A percentile compares a stretch with the other conserved stretches of the same genome.
phyloP scores from a whole-genome alignment of 2,797 vertebrate genomes.

The Myotis findleyi region DNA sequence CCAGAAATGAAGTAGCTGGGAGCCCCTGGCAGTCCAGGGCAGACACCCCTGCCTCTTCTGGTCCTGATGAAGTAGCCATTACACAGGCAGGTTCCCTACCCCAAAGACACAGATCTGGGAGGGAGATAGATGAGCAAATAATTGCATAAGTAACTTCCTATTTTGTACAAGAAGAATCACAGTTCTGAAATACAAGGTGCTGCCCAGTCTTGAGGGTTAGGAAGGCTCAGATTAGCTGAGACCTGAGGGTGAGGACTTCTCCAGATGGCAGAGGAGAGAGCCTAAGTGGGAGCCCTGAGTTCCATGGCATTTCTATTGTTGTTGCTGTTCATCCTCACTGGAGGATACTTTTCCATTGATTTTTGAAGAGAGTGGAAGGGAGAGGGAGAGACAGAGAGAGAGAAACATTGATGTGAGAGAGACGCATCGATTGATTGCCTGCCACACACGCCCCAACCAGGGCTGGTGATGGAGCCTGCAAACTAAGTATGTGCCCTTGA shows the following conservation, averaged over 20 bases:
- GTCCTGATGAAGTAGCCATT: not conserved
- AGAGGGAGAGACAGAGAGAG: too few species aligned
- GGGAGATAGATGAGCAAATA: not conserved
- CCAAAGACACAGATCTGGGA: not conserved
- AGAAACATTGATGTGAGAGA: too few species aligned
- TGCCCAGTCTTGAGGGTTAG: not conserved
- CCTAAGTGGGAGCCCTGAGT: not conserved
- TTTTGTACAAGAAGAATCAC: not conserved
- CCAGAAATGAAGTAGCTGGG: not conserved
- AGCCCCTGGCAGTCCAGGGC: not conserved
- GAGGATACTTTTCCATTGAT: too few species aligned
- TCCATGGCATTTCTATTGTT: not conserved
- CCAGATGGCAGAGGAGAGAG: not conserved
- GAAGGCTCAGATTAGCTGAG: not conserved
- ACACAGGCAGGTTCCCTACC: not conserved
- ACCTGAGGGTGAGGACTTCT: not conserved
- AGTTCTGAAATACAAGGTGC: not conserved
- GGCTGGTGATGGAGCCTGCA: too few species aligned
- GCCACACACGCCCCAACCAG: too few species aligned
- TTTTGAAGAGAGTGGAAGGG: too few species aligned
- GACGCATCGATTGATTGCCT: too few species aligned
- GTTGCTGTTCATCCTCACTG: too few species aligned
- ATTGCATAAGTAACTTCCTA: not conserved
- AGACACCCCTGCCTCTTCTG: not conserved
- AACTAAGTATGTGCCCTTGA: too few species aligned